Base-by-base conservation (phyloP, 2,113 vertebrate species). In the Carlito syrichta region DNA sequence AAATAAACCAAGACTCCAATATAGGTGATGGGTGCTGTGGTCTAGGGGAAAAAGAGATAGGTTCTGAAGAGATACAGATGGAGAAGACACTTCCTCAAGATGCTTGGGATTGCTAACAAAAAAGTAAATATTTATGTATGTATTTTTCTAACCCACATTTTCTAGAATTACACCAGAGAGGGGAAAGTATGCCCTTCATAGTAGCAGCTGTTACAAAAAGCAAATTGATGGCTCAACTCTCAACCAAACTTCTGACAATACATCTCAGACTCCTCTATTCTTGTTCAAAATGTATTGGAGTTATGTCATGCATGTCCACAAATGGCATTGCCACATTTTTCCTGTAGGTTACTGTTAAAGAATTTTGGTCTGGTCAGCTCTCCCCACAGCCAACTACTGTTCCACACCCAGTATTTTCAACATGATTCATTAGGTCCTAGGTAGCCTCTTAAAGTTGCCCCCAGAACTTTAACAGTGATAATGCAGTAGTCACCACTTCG, bases 11-110 rank as follows among this genome's bases (percentile, higher is more conserved):
- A 23, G 40, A 16, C 40, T 40, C 25, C 14, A 17, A 2, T 7
- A n/a, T 0, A 58, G 50, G 20, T 2, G 40, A 54, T 38, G 25
- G 0, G 1, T 3, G 19, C 32, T n/a, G 8, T 5, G 69, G 7
- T 2, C 9, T n/a, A 54, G 5, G 4, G 1, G 23, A 50, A 30
- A 20, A 54, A 23, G 11, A 11, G 3, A 40, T 9, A 10, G 30
- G 48, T 56, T 27, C 62, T 35, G 14, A 40, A 54, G 60, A 69
- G 12, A 69, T 8, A 38, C 20, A 22, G 62, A 81, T 40, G 23
- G 30, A 20, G 32, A 69, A 71, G 30, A 43, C 0, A 6, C 23
- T 91, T 69, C 62, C 22, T 45, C 76, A 43, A 35, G 76, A 56
- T n/a, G 3, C 32, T 91, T 38, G 40, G 30, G 38, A 69, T 25